Evolutionary conservation across 1,140 invertebrate species (phyloP), one percentile per base, ranked within the genome.

Genomic region (Charaxes varanes): DNA sequence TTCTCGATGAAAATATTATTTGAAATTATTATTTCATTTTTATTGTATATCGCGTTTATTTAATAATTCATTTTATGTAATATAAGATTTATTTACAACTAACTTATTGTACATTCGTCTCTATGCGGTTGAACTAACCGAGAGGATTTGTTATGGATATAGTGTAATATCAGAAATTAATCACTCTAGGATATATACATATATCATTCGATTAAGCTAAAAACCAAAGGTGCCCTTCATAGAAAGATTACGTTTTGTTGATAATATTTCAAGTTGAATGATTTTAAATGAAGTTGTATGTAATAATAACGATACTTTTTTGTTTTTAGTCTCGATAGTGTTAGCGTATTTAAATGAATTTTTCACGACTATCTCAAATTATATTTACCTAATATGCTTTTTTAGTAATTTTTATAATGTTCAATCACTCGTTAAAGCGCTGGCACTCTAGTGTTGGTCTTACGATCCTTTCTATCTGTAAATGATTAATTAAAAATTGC

Each of bases 151-250:
- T 77, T 78, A 78, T 78, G 59, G 62, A 70, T 62, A 57, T 77
- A 76, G 71, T 61, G 58, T 82, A 67, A 66, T 70, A 72, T 53
- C 73, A 74, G 69, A 80, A 82, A 82, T 72, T 64, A 78, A 78
- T 77, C 67, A 71, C 65, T 68, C 65, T 80, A 83, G 78, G 72
- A 79, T 83, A 80, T 66, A n/a, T n/a, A n/a, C n/a, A n/a, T n/a
- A 70, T 73, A 76, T 70, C 79, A 77, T 80, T 80, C 70, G 78
- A 82, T 62, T 85, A 85, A 85, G 84, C 84, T 85, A 85, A 84
- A 85, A 85, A 85, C 84, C 84, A 85, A 85, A 85, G 84, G 84
- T 85, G 84, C 84, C 84, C 84, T 85, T 85, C 81, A 84, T 84
- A 85, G 81, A 85, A 76, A 71, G 70, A 79, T 79, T 83, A 83